Conservation (phyloP, 2,888 invertebrate genomes). For the Epirrhoe alternata region DNA sequence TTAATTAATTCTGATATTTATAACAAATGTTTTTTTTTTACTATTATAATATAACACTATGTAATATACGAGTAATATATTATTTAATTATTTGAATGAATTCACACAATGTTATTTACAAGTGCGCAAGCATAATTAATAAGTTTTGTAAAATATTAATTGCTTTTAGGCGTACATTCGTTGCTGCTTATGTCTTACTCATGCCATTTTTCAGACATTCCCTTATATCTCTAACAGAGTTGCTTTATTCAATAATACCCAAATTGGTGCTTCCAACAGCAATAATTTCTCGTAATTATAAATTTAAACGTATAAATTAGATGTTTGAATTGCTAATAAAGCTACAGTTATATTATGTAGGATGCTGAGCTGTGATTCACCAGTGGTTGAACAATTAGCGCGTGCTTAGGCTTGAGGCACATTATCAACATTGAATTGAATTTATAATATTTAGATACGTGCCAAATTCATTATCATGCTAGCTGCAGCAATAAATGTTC, state of each 20-base stretch:
- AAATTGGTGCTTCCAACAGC: conserved; percentile 43
- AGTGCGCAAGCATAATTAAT: conserved; percentile 57
- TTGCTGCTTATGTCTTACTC: conserved; percentile 62
- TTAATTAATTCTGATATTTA: conserved; percentile 72
- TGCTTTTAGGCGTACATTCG: conserved; percentile 61
- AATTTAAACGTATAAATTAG: conserved; percentile 20
- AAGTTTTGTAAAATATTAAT: conserved; percentile 64
- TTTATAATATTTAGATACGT: conserved; percentile 55
- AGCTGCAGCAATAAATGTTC: conserved; percentile 56
- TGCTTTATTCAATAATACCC: conserved; percentile 29
- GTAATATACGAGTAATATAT: conserved; percentile 75
- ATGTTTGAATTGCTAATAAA: conserved; percentile 21
- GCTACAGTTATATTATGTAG: conserved; percentile 20
- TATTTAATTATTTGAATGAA: conserved; percentile 75
- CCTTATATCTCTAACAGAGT: conserved; percentile 33
- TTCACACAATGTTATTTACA: conserved; percentile 62
- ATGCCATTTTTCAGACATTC: conserved; percentile 56
- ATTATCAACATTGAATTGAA: conserved; percentile 45
- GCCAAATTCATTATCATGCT: conserved; percentile 62
- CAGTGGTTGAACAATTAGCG: conserved; percentile 33
- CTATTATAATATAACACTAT: conserved; percentile 60
- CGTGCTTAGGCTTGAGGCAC: conserved; percentile 43
- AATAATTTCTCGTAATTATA: conserved; percentile 22
- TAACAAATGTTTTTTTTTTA: conserved; percentile 70
- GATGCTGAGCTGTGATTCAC: conserved; percentile 25